Conservation (phyloP, 1,140 invertebrate genomes). For the Bombus pyrosoma region DNA sequence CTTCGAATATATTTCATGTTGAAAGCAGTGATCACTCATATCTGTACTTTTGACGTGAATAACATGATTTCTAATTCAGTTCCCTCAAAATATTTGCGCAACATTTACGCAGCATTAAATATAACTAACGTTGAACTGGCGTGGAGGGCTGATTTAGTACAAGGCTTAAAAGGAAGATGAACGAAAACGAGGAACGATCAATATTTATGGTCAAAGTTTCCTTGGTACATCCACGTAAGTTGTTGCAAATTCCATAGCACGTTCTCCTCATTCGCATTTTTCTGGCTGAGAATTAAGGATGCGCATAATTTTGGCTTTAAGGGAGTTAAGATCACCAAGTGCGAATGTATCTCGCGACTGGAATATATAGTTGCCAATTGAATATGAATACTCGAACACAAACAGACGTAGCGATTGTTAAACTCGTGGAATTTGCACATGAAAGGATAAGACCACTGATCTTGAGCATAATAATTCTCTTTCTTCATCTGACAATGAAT, state of each 20-base stretch:
- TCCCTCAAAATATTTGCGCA: too few relatives aligned
- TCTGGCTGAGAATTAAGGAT: conserved; percentile 1
- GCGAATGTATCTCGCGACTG: background rate
- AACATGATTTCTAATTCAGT: too few relatives aligned
- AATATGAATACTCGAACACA: conserved; percentile 17
- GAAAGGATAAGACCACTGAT: conserved; percentile 6
- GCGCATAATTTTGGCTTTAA: conserved; percentile 3
- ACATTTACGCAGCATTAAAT: background rate
- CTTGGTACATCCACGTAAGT: background rate
- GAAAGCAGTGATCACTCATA: too few relatives aligned
- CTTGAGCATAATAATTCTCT: background rate
- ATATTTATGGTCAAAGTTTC: background rate
- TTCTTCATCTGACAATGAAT: background rate
- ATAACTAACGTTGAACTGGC: background rate
- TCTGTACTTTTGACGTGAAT: too few relatives aligned
- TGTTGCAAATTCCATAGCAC: background rate
- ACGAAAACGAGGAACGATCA: background rate
- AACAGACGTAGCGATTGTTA: background rate
- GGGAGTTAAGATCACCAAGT: background rate
- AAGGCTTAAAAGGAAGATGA: background rate
- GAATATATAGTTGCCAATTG: background rate
- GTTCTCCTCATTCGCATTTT: background rate
- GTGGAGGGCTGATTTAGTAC: background rate
- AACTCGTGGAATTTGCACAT: background rate
- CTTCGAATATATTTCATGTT: too few relatives aligned